Evolutionary conservation across 2,797 vertebrate genomes (phyloP), one percentile per base, ranked within the genome.

Genomic region (Rhabdomys pumilio): DNA sequence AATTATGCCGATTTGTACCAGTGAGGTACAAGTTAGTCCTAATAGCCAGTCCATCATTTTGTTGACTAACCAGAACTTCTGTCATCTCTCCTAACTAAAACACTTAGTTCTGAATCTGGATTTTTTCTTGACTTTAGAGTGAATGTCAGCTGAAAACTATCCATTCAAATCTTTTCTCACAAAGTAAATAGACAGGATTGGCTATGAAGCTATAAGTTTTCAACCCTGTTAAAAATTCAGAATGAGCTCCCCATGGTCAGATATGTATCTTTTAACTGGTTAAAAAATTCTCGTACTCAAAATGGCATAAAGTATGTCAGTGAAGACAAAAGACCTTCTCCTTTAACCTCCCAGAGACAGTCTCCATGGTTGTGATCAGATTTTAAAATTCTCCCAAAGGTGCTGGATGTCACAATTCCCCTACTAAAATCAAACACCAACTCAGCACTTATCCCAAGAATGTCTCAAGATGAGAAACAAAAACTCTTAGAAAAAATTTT

Each of bases 271-370:
- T 75, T 72, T 38, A 57, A 63, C 29, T 22, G 9, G 34, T 88
- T 47, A 92, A 65, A 73, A 90, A 95, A 95, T 91, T 44, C 19
- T 89, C 57, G 53, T 24, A 69, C 41, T 93, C 47, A 93, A 91
- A 93, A 7, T 61, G 29, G 17, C 8, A 72, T 65, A 80, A 83
- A 20, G 14, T 50, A 15, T 89, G 85, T 55, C 72, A 72, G 0
- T 81, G 53, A 90, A 65, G 26, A 92, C 0, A 82, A 50, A 50
- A 77, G 7, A 44, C 88, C 53, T 4, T 83, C 29, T 15, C 11
- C 47, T 20, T 15, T 59, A 13, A 90, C 53, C 26, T 69, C 72
- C 38, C 55, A n/a, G 91, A 91, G 81, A 34, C 44, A 87, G 15
- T 1, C 50, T 19, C 3, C n/a, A 2, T 15, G 14, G 26, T 6